Evolutionary conservation across 1,140 invertebrate genomes (phyloP).

Genomic region (Pseudomyrmex gracilis): DNA sequence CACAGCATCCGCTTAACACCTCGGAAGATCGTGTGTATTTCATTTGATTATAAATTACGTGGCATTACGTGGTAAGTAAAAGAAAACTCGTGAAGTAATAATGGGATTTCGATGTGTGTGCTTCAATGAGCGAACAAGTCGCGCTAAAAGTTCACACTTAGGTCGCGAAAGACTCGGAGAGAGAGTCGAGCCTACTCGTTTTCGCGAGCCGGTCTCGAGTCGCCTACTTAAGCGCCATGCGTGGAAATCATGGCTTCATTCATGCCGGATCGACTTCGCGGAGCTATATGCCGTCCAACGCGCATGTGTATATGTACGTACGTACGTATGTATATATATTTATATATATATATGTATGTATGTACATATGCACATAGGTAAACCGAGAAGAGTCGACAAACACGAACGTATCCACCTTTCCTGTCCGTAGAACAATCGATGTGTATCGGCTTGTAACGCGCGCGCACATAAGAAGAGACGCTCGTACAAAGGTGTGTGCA

Average conservation of each 20-base stretch:
- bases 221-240: slow-evolving; percentile 76
- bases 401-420: slow-evolving; percentile 26
- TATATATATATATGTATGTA: background rate
- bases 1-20: no score
- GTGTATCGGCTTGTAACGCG: slow-evolving; percentile 4
- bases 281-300: slow-evolving; percentile 67
- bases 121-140: slow-evolving; percentile 3
- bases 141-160: slow-evolving; percentile 15
- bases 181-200: slow-evolving; percentile 28
- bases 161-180: background rate
- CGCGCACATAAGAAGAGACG: slow-evolving; percentile 17
- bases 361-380: slow-evolving; percentile 27
- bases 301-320: background rate
- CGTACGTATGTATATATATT: slow-evolving; percentile 2
- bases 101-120: slow-evolving; percentile 2
- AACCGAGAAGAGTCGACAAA: background rate
- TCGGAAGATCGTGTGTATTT: no score
- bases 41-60: no score
- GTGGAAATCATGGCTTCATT: slow-evolving; percentile 82
- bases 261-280: slow-evolving; percentile 75
- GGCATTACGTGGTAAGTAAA: background rate
- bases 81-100: background rate
- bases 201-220: slow-evolving; percentile 26
- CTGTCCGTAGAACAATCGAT: slow-evolving; percentile 44
- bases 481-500: slow-evolving; percentile 17